phyloP scores from a whole-genome alignment of 2,888 invertebrate species.

The Stenodema calcarata region DNA sequence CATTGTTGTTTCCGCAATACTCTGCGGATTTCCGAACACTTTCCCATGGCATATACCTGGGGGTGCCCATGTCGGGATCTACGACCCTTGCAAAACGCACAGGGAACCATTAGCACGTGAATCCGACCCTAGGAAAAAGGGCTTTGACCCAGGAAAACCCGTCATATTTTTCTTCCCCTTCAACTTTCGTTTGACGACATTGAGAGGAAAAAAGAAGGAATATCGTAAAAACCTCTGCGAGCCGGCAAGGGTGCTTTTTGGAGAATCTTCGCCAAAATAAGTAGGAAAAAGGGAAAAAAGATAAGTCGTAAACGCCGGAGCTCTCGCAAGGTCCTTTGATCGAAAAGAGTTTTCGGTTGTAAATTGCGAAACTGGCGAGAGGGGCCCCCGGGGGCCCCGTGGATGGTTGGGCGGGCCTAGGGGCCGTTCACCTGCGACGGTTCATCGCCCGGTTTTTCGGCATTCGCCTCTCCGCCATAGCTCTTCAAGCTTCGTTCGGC shows the following conservation, averaged over 20 bases:
- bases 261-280: background rate
- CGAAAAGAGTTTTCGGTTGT: conserved; percentile 7
- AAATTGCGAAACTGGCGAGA: conserved; percentile 36
- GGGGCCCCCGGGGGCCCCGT: background rate
- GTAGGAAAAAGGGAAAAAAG: background rate
- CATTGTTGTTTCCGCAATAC: background rate
- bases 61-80: background rate
- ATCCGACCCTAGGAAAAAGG: background rate
- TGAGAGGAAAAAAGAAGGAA: background rate
- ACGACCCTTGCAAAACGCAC: background rate
- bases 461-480: conserved; percentile 3
- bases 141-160: background rate
- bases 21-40: background rate
- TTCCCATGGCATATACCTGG: background rate
- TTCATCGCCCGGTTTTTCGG: conserved; percentile 49
- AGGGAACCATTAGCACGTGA: background rate
- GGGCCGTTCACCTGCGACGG: conserved; percentile 43
- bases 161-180: background rate
- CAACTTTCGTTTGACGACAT: background rate
- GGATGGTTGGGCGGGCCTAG: conserved; percentile 13
- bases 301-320: background rate
- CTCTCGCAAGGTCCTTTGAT: background rate
- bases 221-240: background rate
- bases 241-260: no score
- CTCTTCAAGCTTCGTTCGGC: background rate